A percentile compares a stretch with the other conserved stretches of the same genome.
phyloP scores from a whole-genome alignment of 2,797 vertebrate genomes.

The Hephaestus fuliginosus region DNA sequence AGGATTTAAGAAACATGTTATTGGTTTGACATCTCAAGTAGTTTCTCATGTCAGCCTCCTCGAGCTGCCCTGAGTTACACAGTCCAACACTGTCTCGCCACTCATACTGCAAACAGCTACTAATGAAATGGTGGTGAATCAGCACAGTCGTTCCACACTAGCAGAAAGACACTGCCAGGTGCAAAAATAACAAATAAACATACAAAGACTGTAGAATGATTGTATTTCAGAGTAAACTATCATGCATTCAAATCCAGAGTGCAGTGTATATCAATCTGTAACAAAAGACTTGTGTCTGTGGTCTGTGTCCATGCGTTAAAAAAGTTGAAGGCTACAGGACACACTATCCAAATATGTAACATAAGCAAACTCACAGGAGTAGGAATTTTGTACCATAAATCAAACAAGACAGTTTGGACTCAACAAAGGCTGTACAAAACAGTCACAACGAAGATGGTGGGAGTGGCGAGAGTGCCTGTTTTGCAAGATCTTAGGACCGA shows the following conservation, averaged over 20 bases:
- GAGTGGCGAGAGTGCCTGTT: neutral
- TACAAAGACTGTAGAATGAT: neutral
- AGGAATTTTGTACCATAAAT: neutral
- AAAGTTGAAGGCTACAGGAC: neutral
- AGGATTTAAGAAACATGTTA: constrained; percentile 3
- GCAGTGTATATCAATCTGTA: neutral
- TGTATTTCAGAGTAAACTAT: constrained; percentile 2
- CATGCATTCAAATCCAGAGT: neutral
- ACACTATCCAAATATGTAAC: neutral
- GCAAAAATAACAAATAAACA: neutral
- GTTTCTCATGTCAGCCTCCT: constrained; percentile 16
- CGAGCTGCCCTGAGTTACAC: neutral
- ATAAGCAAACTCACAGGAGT: neutral
- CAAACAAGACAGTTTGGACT: neutral
- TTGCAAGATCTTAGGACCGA: neutral
- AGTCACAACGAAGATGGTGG: neutral
- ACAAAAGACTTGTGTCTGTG: neutral
- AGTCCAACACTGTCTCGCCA: neutral
- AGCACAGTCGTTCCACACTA: neutral
- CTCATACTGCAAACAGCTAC: constrained; percentile 8
- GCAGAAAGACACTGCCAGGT: neutral
- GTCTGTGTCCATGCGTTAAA: neutral
- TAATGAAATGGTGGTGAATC: constrained; percentile 9
- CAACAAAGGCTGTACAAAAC: neutral
- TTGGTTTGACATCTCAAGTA: constrained; percentile 6